Evolutionary conservation across 2,888 invertebrate species (phyloP).

Genomic region (Bugulina stolonifera): DNA sequence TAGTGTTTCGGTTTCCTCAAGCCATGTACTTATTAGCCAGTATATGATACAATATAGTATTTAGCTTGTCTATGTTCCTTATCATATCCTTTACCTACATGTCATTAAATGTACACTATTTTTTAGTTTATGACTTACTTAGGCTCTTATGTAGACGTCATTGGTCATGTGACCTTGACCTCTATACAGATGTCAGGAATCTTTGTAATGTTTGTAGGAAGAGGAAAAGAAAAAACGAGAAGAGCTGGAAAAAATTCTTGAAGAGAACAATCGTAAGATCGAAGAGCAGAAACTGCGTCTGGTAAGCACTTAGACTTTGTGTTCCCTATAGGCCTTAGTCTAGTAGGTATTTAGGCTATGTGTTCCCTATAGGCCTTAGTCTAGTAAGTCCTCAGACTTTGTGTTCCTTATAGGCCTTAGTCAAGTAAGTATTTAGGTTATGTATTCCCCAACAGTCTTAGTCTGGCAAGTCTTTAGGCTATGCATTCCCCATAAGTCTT

Average conservation of each 20-base stretch:
- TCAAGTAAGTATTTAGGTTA: constrained; percentile 52
- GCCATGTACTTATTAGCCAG: no score
- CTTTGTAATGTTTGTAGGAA: constrained; percentile 65
- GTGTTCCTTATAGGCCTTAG: neutral
- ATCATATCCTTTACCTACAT: no score
- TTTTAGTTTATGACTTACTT: no score
- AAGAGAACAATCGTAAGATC: constrained; percentile 94
- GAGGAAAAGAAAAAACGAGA: constrained; percentile 92
- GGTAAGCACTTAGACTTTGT: no score
- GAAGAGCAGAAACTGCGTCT: constrained; percentile 94
- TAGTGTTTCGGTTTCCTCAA: no score
- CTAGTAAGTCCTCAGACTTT: neutral
- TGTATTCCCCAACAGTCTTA: no score
- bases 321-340: no score
- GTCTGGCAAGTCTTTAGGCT: neutral
- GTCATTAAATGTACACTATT: no score
- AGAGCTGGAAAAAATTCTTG: constrained; percentile 91
- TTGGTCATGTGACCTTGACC: no score
- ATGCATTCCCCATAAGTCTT: neutral
- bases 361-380: neutral
- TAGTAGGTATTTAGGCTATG: neutral
- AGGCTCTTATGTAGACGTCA: no score
- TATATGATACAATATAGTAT: no score
- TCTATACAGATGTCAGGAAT: neutral
- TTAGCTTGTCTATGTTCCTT: no score